Percentiles rank a stretch among this genome's conserved stretches.
Conservation (phyloP, 2,888 invertebrate species). For the Orthosia cruda region DNA sequence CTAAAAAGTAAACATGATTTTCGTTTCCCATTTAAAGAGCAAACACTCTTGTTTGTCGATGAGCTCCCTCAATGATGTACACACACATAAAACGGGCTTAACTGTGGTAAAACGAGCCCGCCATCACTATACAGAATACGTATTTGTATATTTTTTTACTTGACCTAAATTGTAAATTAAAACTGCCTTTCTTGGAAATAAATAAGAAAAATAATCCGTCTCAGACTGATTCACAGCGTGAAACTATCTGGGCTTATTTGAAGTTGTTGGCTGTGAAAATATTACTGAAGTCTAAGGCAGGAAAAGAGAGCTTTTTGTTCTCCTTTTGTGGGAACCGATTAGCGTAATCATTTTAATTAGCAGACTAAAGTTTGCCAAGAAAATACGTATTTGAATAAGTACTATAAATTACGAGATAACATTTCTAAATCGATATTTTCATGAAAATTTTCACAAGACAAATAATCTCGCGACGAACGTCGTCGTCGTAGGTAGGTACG, state of each 20-base stretch:
- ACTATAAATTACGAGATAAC: neutral
- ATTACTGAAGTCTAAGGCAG: slow-evolving; percentile 37
- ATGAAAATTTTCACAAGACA: slow-evolving; percentile 4
- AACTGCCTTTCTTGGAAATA: slow-evolving; percentile 43
- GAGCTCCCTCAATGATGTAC: slow-evolving; percentile 75
- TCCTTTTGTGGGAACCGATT: slow-evolving; percentile 31
- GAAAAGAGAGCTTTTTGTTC: slow-evolving; percentile 29
- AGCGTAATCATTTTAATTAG: slow-evolving; percentile 5
- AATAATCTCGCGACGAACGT: neutral
- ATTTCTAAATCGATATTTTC: neutral
- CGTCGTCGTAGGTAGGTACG: too few species aligned
- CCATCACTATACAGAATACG: slow-evolving; percentile 51
- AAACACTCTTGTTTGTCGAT: slow-evolving; percentile 79
- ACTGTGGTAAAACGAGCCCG: slow-evolving; percentile 69
- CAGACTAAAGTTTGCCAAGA: neutral
- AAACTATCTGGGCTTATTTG: slow-evolving; percentile 55
- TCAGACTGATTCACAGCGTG: slow-evolving; percentile 48
- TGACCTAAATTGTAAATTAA: slow-evolving; percentile 58
- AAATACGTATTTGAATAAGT: neutral
- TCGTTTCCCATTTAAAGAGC: slow-evolving; percentile 79
- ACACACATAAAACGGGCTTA: slow-evolving; percentile 71
- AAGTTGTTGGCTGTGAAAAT: slow-evolving; percentile 53
- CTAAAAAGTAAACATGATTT: slow-evolving; percentile 83
- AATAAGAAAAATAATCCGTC: slow-evolving; percentile 50
- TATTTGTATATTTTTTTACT: slow-evolving; percentile 42